Conservation (phyloP, 1,140 invertebrate genomes). For the Tigriopus japonicus region DNA sequence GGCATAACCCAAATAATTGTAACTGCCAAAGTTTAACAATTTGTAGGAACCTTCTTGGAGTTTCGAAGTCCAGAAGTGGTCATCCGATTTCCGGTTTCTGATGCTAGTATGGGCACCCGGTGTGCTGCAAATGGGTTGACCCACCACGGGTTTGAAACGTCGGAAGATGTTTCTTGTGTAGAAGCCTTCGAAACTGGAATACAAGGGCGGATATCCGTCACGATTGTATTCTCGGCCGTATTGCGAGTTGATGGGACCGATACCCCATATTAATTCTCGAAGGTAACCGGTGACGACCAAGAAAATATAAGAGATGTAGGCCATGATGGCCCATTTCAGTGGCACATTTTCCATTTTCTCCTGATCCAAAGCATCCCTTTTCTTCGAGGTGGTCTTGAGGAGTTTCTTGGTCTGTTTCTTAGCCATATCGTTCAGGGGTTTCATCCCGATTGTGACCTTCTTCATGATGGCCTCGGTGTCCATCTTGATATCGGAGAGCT, state of each 20-base stretch:
- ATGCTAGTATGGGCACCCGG: conserved; percentile 70
- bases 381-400: neutral
- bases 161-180: conserved; percentile 84
- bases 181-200: conserved; percentile 80
- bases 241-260: conserved; percentile 1
- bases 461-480: neutral
- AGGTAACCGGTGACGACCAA: neutral
- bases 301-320: neutral
- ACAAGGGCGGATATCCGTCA: conserved; percentile 71
- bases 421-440: too few relatives aligned
- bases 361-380: too few relatives aligned
- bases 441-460: too few relatives aligned
- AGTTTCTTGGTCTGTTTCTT: neutral
- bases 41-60: conserved; percentile 22
- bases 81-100: conserved; percentile 59
- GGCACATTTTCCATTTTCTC: neutral
- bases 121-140: conserved; percentile 73
- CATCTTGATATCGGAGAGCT: neutral
- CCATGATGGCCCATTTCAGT: neutral
- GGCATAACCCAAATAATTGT: conserved; percentile 81
- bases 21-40: conserved; percentile 76
- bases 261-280: neutral
- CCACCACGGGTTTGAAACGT: conserved; percentile 79
- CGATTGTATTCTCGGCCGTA: conserved; percentile 17
- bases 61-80: conserved; percentile 55